These are phyloP conservation scores for Myrmecobius fasciatus DNA, from an alignment of 2,113 vertebrate species.

Conservation along the genomic window DNA sequence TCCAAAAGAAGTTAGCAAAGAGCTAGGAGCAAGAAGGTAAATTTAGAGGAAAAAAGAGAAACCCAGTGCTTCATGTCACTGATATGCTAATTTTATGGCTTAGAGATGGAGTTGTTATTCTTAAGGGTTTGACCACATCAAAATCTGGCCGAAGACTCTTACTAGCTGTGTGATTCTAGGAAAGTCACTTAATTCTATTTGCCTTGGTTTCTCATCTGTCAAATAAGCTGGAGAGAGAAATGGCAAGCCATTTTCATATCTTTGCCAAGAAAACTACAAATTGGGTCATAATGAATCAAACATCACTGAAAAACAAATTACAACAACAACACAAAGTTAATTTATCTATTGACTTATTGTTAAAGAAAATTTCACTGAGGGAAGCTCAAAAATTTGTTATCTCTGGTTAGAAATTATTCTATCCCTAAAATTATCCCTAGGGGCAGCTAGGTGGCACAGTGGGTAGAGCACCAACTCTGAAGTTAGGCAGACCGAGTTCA, in stretches of 20 bases:
- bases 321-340: background rate
- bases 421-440: background rate
- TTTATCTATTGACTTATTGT: background rate
- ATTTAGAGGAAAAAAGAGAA: too few species aligned
- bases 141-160: background rate
- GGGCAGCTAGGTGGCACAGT: too few species aligned
- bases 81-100: too few species aligned
- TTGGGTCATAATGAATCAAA: background rate
- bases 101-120: too few species aligned
- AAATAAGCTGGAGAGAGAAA: background rate
- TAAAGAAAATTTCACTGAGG: background rate
- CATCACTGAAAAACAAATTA: background rate
- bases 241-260: background rate
- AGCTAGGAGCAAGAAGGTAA: too few species aligned
- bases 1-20: too few species aligned
- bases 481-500: too few species aligned
- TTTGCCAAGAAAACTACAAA: background rate
- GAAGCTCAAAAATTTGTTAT: background rate
- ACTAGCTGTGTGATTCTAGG: background rate
- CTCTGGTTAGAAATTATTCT: background rate
- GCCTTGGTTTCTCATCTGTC: background rate
- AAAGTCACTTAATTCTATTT: background rate
- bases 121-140: too few species aligned
- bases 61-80: too few species aligned
- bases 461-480: too few species aligned